Evolutionary conservation across 2,888 invertebrate species (phyloP).

Genomic region (Spodoptera picta): DNA sequence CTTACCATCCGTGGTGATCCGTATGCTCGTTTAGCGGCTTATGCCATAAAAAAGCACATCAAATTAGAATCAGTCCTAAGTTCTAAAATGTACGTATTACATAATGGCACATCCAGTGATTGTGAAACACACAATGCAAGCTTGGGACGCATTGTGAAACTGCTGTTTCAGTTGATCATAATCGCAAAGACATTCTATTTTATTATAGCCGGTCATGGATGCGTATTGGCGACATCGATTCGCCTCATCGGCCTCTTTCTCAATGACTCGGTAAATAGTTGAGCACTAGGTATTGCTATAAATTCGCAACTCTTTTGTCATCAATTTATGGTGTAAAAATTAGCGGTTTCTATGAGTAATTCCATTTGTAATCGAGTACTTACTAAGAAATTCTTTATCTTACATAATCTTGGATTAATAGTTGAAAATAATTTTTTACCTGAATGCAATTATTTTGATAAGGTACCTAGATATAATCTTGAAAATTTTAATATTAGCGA

Average conservation of each 20-base stretch:
- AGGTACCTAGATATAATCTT: no score
- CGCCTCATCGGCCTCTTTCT: constrained; percentile 25
- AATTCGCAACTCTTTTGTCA: constrained; percentile 8
- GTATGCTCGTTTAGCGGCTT: no score
- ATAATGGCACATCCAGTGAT: constrained; percentile 35
- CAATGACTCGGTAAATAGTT: constrained; percentile 35
- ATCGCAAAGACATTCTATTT: constrained; percentile 55
- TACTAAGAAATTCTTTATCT: constrained; percentile 6
- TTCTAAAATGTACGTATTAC: constrained; percentile 18
- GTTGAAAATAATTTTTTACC: no score
- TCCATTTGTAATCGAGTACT: constrained; percentile 2
- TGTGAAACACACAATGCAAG: constrained; percentile 52
- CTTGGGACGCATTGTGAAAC: constrained; percentile 45
- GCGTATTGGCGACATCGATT: constrained; percentile 51
- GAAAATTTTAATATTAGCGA: no score
- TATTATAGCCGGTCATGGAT: constrained; percentile 49
- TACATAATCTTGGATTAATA: background rate
- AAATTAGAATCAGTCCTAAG: constrained; percentile 33
- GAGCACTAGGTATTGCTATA: constrained; percentile 12
- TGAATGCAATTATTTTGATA: no score
- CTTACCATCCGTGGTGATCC: no score
- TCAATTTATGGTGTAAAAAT: constrained; percentile 7
- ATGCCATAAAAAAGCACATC: no score
- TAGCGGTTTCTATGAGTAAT: background rate
- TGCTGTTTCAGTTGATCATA: constrained; percentile 52